Percentiles rank a stretch among this genome's conserved stretches.
Conservation (phyloP, 1,140 invertebrate genomes). For the Papilio helenus region DNA sequence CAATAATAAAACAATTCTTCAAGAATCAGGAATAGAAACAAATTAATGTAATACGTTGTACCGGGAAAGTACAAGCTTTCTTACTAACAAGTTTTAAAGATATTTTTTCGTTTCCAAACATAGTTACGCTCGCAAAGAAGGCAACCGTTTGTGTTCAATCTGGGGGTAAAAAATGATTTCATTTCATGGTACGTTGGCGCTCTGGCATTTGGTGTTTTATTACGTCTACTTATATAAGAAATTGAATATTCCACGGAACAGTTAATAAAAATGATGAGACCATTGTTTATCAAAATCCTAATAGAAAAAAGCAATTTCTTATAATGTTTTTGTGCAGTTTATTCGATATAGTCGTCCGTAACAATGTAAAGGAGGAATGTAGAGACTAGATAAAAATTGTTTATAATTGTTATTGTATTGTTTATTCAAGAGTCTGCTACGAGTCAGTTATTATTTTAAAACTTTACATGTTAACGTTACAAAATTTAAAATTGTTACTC, state of each 20-base stretch:
- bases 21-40: neutral
- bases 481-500: too few relatives aligned
- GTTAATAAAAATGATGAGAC: constrained; percentile 20
- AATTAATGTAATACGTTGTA: neutral
- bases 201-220: constrained; percentile 32
- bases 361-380: too few relatives aligned
- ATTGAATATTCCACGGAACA: constrained; percentile 11
- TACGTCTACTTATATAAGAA: constrained; percentile 26
- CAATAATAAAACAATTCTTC: neutral
- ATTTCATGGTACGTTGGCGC: constrained; percentile 32
- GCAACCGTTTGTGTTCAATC: constrained; percentile 27
- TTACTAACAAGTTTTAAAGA: neutral
- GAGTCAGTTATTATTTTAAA: too few relatives aligned
- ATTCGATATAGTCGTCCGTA: too few relatives aligned
- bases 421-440: too few relatives aligned
- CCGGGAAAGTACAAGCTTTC: neutral
- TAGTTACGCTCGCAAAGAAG: constrained; percentile 11
- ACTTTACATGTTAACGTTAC: too few relatives aligned
- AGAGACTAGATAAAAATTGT: too few relatives aligned
- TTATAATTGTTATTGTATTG: too few relatives aligned
- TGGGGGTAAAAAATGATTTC: constrained; percentile 33
- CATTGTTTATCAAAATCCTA: neutral
- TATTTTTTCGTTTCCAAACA: constrained; percentile 16
- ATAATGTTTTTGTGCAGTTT: too few relatives aligned
- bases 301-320: neutral